Evolutionary conservation across 2,797 vertebrate genomes (phyloP).

Genomic region (Melanotaenia parkinsoni): DNA sequence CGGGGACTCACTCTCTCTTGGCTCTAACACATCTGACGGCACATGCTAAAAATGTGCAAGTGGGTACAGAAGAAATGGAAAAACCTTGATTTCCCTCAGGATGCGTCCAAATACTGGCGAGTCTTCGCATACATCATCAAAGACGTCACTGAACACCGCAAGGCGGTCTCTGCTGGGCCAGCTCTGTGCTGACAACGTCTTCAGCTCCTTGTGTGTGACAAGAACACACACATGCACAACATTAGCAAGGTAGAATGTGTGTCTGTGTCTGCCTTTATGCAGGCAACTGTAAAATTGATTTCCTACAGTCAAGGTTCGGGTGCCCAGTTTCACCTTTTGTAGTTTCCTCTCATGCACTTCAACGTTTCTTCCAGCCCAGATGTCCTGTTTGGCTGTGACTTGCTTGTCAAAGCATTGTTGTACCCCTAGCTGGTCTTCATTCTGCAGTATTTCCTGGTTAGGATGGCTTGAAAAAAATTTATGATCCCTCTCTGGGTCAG

Average conservation of each 20-base stretch:
- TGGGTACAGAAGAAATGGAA: conserved; percentile 78
- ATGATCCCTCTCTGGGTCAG: conserved; percentile 21
- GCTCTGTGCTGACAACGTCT: conserved; percentile 68
- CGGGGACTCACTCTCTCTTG: conserved; percentile 66
- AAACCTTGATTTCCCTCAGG: conserved; percentile 89
- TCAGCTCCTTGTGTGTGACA: conserved; percentile 76
- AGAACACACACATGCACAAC: conserved; percentile 30
- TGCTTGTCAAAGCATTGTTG: conserved; percentile 69
- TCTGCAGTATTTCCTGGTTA: conserved; percentile 57
- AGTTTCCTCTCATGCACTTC: conserved; percentile 75
- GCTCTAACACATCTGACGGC: conserved; percentile 64
- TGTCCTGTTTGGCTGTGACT: conserved; percentile 60
- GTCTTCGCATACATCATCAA: conserved; percentile 84
- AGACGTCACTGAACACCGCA: conserved; percentile 80
- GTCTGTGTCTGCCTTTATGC: conserved; percentile 15
- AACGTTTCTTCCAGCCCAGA: conserved; percentile 53
- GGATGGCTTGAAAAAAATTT: conserved; percentile 36
- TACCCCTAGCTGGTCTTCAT: conserved; percentile 60
- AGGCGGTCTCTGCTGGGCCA: conserved; percentile 76
- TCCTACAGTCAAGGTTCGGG: conserved; percentile 2
- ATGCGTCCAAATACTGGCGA: conserved; percentile 84
- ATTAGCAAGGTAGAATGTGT: conserved; percentile 27
- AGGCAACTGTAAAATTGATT: conserved; percentile 6
- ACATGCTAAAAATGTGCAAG: conserved; percentile 78
- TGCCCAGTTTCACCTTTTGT: conserved; percentile 64